A percentile compares a stretch with the other conserved stretches of the same genome.
Evolutionary conservation across 37 sponge, comb jelly and placozoan genomes (phyloP).

Genomic region (Tethya wilhelma): DNA sequence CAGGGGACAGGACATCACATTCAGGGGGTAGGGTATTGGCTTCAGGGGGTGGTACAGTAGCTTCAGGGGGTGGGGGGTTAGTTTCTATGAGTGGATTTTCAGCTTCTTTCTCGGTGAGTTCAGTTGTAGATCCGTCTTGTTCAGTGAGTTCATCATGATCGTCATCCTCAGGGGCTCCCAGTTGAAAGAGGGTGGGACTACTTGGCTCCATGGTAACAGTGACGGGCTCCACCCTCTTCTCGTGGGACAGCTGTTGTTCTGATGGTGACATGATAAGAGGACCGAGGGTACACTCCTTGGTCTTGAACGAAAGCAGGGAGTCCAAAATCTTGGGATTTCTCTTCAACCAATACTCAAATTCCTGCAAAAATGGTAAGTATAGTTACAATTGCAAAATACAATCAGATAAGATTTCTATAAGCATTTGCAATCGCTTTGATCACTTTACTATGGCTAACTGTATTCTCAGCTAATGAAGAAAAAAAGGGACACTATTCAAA

Average conservation of each 20-base stretch:
- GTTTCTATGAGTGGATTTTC: too few species aligned
- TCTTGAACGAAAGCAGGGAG: constrained; percentile 49
- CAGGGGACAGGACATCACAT: too few species aligned
- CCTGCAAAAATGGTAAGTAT: constrained; percentile 36
- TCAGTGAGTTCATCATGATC: constrained; percentile 1
- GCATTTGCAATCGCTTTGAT: too few species aligned
- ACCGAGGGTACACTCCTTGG: constrained; percentile 37
- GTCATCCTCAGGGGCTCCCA: not conserved
- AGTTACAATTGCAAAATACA: too few species aligned
- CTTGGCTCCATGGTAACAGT: not conserved
- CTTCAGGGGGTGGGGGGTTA: too few species aligned
- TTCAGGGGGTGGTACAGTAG: too few species aligned
- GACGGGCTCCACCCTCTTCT: not conserved
- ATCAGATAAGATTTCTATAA: too few species aligned
- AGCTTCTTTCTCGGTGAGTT: too few species aligned
- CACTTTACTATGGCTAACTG: too few species aligned
- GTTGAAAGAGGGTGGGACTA: not conserved
- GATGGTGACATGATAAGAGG: constrained; percentile 40
- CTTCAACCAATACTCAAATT: constrained; percentile 92
- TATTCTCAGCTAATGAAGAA: too few species aligned
- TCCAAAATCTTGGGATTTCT: constrained; percentile 83
- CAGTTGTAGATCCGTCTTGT: not conserved
- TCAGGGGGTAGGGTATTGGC: too few species aligned
- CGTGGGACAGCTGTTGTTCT: not conserved
- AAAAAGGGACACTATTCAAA: not conserved